Evolutionary conservation across 2,797 vertebrate species (phyloP).

Genomic region (Heliangelus exortis): DNA sequence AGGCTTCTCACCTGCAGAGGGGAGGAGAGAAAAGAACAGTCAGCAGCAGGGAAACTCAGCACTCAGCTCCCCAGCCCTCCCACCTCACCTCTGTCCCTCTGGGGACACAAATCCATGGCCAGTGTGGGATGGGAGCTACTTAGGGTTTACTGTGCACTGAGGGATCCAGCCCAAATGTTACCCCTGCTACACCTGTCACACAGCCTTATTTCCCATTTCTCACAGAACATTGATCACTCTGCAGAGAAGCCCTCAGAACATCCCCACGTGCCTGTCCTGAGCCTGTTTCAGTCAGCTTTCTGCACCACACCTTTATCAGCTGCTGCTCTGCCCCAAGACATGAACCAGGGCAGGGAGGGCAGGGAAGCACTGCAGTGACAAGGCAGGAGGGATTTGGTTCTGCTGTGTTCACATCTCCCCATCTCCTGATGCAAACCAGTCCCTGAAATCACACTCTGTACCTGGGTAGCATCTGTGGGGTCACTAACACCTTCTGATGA

Average conservation of each 20-base stretch:
- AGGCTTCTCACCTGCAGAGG: slow-evolving; percentile 95
- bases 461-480: background rate
- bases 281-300: background rate
- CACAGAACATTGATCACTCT: background rate
- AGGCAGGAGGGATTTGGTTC: background rate
- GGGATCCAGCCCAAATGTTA: background rate
- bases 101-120: background rate
- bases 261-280: background rate
- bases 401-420: background rate
- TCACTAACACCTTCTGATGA: background rate
- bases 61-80: background rate
- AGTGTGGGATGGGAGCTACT: background rate
- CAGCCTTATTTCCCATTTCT: background rate
- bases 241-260: background rate
- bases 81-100: background rate
- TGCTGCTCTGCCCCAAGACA: background rate
- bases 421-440: background rate
- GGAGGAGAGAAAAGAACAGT: slow-evolving; percentile 62
- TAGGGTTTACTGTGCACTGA: background rate
- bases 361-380: background rate
- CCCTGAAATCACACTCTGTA: background rate
- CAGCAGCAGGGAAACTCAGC: slow-evolving; percentile 43
- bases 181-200: background rate
- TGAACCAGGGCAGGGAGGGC: background rate
- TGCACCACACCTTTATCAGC: background rate